These are phyloP conservation scores for Drepana falcataria DNA, from an alignment of 2,888 invertebrate species.

Conservation along the genomic window DNA sequence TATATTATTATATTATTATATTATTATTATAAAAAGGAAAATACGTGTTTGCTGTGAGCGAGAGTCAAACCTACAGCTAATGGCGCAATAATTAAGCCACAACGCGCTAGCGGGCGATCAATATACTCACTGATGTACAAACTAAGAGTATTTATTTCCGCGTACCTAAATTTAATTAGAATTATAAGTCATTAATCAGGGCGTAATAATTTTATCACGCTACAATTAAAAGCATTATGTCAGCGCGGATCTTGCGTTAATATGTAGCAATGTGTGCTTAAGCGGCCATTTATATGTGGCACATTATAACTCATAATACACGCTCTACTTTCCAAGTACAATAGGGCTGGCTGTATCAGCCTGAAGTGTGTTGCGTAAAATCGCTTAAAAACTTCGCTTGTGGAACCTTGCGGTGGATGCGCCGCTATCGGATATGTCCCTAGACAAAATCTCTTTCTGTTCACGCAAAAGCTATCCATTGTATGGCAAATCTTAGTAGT, in stretches of 20 bases:
- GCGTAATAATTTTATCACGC: neutral
- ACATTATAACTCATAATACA: constrained; percentile 20
- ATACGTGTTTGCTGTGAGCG: too few relatives aligned
- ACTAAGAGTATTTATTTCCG: neutral
- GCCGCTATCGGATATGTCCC: neutral
- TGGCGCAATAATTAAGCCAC: too few relatives aligned
- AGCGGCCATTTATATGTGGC: neutral
- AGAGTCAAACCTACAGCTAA: too few relatives aligned
- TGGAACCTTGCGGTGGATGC: constrained; percentile 1
- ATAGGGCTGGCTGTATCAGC: constrained; percentile 29
- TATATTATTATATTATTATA: too few relatives aligned
- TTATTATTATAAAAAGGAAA: too few relatives aligned
- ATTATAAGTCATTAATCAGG: neutral
- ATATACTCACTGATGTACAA: neutral
- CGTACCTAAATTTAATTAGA: neutral
- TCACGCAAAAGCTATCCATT: too few relatives aligned
- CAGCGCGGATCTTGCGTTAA: neutral
- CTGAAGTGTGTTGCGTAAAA: constrained; percentile 6
- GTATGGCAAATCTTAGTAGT: too few relatives aligned
- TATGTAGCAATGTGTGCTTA: constrained; percentile 1
- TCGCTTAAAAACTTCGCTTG: constrained; percentile 1
- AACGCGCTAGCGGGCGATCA: too few relatives aligned
- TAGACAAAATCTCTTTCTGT: too few relatives aligned
- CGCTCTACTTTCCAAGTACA: constrained; percentile 45
- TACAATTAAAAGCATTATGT: neutral